A percentile compares a stretch with the other conserved stretches of the same genome.
phyloP scores from a whole-genome alignment of 53 echinoderm and acorn worm genomes.

The Zoroaster sp. region DNA sequence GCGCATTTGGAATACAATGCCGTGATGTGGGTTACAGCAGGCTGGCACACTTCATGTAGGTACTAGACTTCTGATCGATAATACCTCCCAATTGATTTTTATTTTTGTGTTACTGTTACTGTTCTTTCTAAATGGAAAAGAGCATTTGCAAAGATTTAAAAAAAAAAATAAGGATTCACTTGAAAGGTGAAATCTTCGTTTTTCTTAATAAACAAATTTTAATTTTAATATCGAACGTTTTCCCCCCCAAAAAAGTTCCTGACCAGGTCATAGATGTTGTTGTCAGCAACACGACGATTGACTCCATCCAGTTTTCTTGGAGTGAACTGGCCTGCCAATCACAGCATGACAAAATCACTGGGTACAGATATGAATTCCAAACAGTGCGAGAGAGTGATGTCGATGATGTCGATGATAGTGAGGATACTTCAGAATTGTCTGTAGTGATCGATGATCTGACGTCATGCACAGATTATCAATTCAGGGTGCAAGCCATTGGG shows the following conservation, averaged over 20 bases:
- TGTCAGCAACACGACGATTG: neutral
- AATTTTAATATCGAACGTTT: too few species aligned
- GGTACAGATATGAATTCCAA: neutral
- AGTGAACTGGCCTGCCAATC: neutral
- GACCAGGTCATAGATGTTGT: slow-evolving; percentile 1
- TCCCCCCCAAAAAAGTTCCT: neutral
- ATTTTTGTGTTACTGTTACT: too few species aligned
- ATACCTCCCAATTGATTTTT: neutral
- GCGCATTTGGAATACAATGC: too few species aligned
- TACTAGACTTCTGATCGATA: too few species aligned
- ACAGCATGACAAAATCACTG: slow-evolving; percentile 6
- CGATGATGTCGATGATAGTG: neutral
- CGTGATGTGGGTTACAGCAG: too few species aligned
- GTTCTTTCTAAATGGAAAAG: too few species aligned
- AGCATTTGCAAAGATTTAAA: too few species aligned
- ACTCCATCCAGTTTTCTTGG: slow-evolving; percentile 17
- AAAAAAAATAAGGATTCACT: too few species aligned
- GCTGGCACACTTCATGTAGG: too few species aligned
- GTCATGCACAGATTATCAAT: slow-evolving; percentile 36
- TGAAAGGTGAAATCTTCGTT: too few species aligned
- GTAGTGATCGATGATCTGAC: neutral
- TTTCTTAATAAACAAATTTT: too few species aligned
- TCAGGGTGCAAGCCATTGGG: slow-evolving; percentile 46
- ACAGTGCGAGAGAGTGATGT: neutral
- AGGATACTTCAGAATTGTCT: neutral